phyloP scores from a whole-genome alignment of 2,113 vertebrate genomes.

The Mandrillus leucophaeus region DNA sequence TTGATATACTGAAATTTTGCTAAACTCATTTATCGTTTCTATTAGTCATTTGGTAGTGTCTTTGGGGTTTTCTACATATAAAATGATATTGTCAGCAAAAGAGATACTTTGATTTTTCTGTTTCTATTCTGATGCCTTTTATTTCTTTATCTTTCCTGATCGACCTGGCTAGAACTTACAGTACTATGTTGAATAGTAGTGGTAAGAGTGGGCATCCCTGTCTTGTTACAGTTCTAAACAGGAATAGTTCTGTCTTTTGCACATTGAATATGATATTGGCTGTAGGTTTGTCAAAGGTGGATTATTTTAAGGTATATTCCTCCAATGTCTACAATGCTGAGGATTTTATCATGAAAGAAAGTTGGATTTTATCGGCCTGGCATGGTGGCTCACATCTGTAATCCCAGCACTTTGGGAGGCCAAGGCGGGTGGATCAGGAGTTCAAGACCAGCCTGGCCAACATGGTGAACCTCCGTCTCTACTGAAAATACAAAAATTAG shows the following conservation, averaged over 20 bases:
- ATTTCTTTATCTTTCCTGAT: not conserved
- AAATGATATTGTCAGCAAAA: not conserved
- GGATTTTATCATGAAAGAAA: not conserved
- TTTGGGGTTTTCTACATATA: not conserved
- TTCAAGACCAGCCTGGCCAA: no score
- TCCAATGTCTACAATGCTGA: not conserved
- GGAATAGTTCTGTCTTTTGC: not conserved
- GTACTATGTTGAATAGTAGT: not conserved
- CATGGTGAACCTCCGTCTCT: no score
- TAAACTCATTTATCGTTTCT: not conserved
- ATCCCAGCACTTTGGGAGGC: no score
- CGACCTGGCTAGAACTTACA: not conserved
- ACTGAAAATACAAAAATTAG: no score
- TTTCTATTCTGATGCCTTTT: not conserved
- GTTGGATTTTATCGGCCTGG: not conserved
- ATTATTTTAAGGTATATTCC: not conserved
- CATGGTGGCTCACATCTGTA: no score
- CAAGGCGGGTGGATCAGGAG: no score
- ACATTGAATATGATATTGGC: not conserved
- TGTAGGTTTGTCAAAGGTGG: not conserved
- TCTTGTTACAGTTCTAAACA: not conserved
- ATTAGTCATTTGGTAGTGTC: not conserved
- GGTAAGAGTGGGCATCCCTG: not conserved
- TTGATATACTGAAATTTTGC: not conserved
- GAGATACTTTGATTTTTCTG: not conserved